These are phyloP conservation scores for Aplysina aerophoba DNA, from an alignment of 37 sponge, comb jelly and placozoan genomes.

Conservation along the genomic window DNA sequence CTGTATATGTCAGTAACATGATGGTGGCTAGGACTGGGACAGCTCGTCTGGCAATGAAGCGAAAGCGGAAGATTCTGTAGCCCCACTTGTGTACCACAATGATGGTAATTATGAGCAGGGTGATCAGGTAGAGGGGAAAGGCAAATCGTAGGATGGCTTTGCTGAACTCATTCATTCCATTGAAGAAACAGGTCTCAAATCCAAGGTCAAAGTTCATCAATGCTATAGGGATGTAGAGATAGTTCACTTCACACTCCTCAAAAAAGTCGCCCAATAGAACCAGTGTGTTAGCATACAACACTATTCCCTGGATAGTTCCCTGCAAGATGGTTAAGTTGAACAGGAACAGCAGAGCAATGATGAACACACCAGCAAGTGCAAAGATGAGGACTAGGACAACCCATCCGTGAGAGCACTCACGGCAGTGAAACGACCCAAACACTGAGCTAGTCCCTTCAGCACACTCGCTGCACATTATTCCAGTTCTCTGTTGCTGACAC, in stretches of 20 bases:
- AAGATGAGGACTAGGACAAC: slow-evolving; percentile 6
- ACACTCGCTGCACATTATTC: slow-evolving; percentile 46
- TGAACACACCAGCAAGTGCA: slow-evolving; percentile 21
- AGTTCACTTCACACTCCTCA: no score
- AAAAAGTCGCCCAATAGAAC: no score
- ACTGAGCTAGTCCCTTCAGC: not conserved
- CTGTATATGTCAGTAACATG: not conserved
- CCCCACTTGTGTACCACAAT: no score
- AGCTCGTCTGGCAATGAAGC: no score
- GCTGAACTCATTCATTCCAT: slow-evolving; percentile 21
- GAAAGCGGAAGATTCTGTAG: no score
- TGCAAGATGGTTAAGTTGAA: slow-evolving; percentile 20
- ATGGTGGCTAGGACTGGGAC: not conserved
- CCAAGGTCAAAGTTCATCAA: slow-evolving; percentile 45
- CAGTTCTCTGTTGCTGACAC: not conserved
- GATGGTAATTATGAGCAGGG: no score
- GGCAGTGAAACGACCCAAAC: slow-evolving; percentile 19
- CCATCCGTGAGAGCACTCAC: slow-evolving; percentile 16
- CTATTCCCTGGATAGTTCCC: slow-evolving; percentile 39
- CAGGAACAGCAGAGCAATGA: slow-evolving; percentile 20
- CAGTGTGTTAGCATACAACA: slow-evolving; percentile 42
- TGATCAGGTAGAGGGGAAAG: slow-evolving; percentile 33
- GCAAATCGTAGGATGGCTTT: not conserved
- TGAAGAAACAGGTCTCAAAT: slow-evolving; percentile 29
- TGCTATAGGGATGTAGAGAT: no score